Evolutionary conservation across 2,113 vertebrate genomes (phyloP).

Genomic region (Forbesichthys agassizii): DNA sequence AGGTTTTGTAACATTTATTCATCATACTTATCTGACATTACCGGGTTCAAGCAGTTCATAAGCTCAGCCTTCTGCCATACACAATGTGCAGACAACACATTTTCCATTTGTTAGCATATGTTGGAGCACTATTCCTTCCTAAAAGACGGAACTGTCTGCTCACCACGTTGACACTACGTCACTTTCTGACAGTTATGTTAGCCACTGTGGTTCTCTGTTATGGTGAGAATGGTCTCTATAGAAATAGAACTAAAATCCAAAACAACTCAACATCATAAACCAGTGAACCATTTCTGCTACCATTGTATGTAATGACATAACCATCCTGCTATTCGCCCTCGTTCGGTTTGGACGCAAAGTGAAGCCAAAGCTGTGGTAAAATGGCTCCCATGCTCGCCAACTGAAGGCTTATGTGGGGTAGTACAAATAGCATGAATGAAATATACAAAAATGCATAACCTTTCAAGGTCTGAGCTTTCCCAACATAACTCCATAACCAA

Average conservation of each 20-base stretch:
- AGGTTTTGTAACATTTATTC: slow-evolving; percentile 22
- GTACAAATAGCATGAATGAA: not conserved
- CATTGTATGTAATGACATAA: slow-evolving; percentile 15
- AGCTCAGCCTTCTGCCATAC: slow-evolving; percentile 25
- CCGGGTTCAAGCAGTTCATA: slow-evolving; percentile 38
- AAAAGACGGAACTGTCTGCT: slow-evolving; percentile 53
- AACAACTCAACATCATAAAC: slow-evolving; percentile 50
- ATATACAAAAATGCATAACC: not conserved
- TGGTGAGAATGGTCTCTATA: slow-evolving; percentile 62
- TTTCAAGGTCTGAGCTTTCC: not conserved
- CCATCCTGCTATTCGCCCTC: not conserved
- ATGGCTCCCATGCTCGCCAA: not conserved
- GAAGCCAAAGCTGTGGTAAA: slow-evolving; percentile 7
- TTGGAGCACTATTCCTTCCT: slow-evolving; percentile 51
- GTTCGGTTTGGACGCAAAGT: slow-evolving; percentile 16
- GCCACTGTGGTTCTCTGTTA: slow-evolving; percentile 60
- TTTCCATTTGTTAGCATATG: slow-evolving; percentile 60
- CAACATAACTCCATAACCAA: not conserved
- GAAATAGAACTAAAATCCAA: slow-evolving; percentile 58
- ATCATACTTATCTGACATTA: slow-evolving; percentile 43
- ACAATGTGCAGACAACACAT: slow-evolving; percentile 61
- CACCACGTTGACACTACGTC: slow-evolving; percentile 46
- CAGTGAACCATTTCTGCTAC: slow-evolving; percentile 47
- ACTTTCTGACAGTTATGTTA: slow-evolving; percentile 45
- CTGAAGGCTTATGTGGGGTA: not conserved